These are phyloP conservation scores for Leptobrachium ailaonicum DNA, from an alignment of 2,113 vertebrate genomes.

Conservation along the genomic window DNA sequence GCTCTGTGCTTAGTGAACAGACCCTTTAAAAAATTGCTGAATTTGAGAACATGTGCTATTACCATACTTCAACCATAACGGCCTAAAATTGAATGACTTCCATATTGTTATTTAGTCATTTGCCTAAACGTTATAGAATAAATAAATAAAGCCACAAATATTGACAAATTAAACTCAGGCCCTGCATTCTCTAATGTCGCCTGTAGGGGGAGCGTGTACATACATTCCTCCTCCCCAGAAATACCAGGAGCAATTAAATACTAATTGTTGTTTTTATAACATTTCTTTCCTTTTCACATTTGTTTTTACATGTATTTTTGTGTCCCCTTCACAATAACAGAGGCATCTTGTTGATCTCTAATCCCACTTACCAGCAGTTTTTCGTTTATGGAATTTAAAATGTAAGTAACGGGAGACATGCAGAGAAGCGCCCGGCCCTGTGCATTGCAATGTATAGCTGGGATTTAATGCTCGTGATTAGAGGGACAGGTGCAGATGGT, in stretches of 20 bases:
- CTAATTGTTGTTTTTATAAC: too few species aligned
- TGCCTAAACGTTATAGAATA: neutral
- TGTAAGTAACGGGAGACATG: neutral
- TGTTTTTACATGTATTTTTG: neutral
- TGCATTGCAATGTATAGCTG: neutral
- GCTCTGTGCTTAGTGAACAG: too few species aligned
- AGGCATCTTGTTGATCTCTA: neutral
- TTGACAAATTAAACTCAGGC: neutral
- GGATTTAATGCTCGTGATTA: slow-evolving; percentile 20
- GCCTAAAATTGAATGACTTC: too few species aligned
- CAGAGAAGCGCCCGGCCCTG: neutral
- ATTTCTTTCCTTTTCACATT: neutral
- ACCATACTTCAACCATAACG: too few species aligned
- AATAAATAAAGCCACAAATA: neutral
- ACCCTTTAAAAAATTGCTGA: too few species aligned
- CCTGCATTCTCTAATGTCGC: neutral
- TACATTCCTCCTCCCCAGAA: neutral
- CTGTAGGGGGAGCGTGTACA: slow-evolving; percentile 28
- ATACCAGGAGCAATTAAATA: neutral
- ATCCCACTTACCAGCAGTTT: neutral
- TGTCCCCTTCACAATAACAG: neutral
- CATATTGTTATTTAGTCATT: too few species aligned
- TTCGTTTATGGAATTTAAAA: neutral
- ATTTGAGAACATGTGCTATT: too few species aligned
- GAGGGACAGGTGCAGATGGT: neutral